Evolutionary conservation across 2,797 vertebrate genomes (phyloP).

Genomic region (Chiloscyllium punctatum): DNA sequence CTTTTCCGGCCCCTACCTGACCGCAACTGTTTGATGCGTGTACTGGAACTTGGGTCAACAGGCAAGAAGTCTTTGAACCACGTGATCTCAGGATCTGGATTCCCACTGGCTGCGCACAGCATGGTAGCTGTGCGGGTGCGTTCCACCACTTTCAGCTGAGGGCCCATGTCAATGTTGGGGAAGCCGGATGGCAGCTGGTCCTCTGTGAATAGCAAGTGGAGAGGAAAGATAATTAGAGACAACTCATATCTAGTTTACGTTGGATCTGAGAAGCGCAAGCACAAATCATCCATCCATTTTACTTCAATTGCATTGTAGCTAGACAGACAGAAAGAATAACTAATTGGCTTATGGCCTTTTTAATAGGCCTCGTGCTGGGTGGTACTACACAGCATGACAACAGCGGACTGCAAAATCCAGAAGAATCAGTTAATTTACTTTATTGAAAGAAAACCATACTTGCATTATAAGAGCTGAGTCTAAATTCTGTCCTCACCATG

Average conservation of each 20-base stretch:
- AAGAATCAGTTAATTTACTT: neutral
- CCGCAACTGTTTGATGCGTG: constrained; percentile 88
- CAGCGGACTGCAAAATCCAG: neutral
- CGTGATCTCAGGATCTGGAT: constrained; percentile 94
- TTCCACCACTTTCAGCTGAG: constrained; percentile 95
- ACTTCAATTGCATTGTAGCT: neutral
- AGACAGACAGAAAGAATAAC: neutral
- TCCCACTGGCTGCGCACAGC: constrained; percentile 94
- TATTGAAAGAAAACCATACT: neutral
- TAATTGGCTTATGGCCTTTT: neutral
- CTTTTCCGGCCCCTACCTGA: constrained; percentile 69
- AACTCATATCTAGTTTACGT: neutral
- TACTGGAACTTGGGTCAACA: constrained; percentile 85
- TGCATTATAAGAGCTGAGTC: neutral
- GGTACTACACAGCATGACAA: neutral
- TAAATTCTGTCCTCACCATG: neutral
- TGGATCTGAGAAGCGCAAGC: no score
- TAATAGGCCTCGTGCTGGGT: neutral
- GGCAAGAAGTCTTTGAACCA: constrained; percentile 99
- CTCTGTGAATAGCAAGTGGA: constrained; percentile 60
- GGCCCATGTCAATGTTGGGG: constrained; percentile 97
- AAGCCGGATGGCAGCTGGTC: constrained; percentile 88
- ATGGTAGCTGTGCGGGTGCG: constrained; percentile 91
- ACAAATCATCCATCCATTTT: neutral
- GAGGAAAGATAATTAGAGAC: neutral